Evolutionary conservation across 2,888 invertebrate species (phyloP).

Genomic region (Isotomurus palustris): DNA sequence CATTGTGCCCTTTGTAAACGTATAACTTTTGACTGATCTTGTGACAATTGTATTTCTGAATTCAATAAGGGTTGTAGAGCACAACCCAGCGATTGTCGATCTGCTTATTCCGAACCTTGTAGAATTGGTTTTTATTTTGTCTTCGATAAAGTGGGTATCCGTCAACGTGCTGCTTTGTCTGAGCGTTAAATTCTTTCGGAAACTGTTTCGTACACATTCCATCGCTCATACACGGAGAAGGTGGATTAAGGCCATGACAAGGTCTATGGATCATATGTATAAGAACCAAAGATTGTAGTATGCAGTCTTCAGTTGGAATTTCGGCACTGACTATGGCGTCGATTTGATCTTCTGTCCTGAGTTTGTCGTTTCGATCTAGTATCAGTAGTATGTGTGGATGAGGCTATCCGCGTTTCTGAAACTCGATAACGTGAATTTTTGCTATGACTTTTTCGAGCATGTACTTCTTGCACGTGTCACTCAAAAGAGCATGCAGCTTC

Average conservation of each 20-base stretch:
- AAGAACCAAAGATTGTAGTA: constrained; percentile 31
- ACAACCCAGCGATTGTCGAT: neutral
- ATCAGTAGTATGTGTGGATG: constrained; percentile 35
- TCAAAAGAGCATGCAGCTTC: constrained; percentile 41
- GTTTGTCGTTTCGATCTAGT: constrained; percentile 20
- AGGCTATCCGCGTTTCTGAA: constrained; percentile 43
- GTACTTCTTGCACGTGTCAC: constrained; percentile 22
- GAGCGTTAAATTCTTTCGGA: constrained; percentile 46
- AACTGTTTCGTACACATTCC: constrained; percentile 50
- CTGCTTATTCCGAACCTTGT: neutral
- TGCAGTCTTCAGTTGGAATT: constrained; percentile 41
- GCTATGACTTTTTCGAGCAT: constrained; percentile 44
- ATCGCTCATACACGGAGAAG: constrained; percentile 49
- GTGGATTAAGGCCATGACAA: constrained; percentile 43
- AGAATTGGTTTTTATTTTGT: neutral
- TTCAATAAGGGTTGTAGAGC: neutral
- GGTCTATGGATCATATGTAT: constrained; percentile 46
- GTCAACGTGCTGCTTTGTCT: neutral
- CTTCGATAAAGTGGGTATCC: neutral
- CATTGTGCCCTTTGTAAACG: constrained; percentile 44
- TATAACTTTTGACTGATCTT: constrained; percentile 32
- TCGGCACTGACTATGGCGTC: constrained; percentile 49
- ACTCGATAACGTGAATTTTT: constrained; percentile 37
- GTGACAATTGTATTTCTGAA: neutral
- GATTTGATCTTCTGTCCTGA: constrained; percentile 29